These are phyloP conservation scores for Siphamia tubifer DNA, from an alignment of 2,113 vertebrate genomes.

Conservation along the genomic window DNA sequence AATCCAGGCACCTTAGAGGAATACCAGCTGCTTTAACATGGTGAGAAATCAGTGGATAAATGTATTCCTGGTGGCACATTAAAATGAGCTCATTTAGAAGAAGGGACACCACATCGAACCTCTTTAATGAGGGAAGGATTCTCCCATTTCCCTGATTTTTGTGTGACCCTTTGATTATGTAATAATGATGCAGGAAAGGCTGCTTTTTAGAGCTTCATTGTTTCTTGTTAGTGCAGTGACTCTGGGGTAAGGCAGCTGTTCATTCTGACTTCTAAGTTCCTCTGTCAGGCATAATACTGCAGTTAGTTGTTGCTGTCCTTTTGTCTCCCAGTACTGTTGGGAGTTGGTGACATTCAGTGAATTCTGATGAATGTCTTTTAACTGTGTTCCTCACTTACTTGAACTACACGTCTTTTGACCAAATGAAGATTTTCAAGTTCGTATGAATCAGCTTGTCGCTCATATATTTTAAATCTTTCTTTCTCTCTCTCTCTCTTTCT, in stretches of 20 bases:
- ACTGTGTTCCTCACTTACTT: neutral
- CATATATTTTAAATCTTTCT: neutral
- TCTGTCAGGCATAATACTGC: neutral
- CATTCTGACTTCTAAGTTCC: constrained; percentile 12
- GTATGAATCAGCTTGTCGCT: neutral
- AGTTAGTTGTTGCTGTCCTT: neutral
- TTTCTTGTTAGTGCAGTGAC: constrained; percentile 45
- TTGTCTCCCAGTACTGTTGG: neutral
- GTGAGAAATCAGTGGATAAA: constrained; percentile 10
- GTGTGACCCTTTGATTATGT: constrained; percentile 51
- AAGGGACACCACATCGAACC: constrained; percentile 20
- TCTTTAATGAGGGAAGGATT: constrained; percentile 45
- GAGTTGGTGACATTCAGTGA: constrained; percentile 28
- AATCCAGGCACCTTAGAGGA: neutral
- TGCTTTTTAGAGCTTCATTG: constrained; percentile 18
- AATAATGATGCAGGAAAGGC: constrained; percentile 47
- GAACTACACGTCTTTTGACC: neutral
- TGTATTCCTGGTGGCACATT: constrained; percentile 22
- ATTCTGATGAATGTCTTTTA: constrained; percentile 6
- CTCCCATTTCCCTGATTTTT: constrained; percentile 40
- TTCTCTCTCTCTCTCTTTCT: no score
- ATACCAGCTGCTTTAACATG: constrained; percentile 2
- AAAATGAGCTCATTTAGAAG: constrained; percentile 53
- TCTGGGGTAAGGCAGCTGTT: constrained; percentile 23
- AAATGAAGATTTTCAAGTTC: neutral